Evolutionary conservation across 92 coral and sea anemone species (phyloP), one percentile per base, ranked within the genome.

Genomic region (Heliopora coerulea): DNA sequence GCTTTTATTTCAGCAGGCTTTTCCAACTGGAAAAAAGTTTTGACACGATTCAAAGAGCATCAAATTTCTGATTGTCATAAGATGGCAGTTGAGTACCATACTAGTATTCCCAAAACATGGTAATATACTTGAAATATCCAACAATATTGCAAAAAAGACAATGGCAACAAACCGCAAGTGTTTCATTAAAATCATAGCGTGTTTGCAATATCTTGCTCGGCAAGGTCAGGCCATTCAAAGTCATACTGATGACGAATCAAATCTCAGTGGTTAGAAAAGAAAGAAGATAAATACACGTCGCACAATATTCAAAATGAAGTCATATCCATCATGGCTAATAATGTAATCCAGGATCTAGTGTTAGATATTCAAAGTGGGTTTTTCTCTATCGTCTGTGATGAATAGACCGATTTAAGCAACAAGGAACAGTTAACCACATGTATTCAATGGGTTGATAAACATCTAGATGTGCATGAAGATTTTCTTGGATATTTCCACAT

Each of bases 11-110:
- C 80, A 19, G 27, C 40, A 0, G 89, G 83, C 32, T 83, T 80
- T 78, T 79, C 74, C 26, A 83, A 83, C 52, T 85, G 89, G 95
- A 88, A 85, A 65, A 86, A 82, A 40, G 89, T 87, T 1, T 49
- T 82, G 46, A 46, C 34, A 11, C 81, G 72, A 56, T 88, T 88
- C 24, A 80, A 74, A 48, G 79, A 75, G 49, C 89, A 85, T 74
- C 87, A 84, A 75, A 62, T 17, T 15, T 74, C 86, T 24, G 85
- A 88, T 18, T 85, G 52, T 46, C 52, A 46, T 46, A 46, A 15
- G n/a, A 46, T 15, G n/a, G 52, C 52, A 2, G n/a, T 46, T 46
- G n/a, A 46, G 52, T 46, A 46, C 52, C 17, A 23, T 23, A 13
- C 11, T 3, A 50, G 21, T 50, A 87, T 79, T 57, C 78, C 83